Percentiles rank a stretch among this genome's conserved stretches.
These are phyloP conservation scores for Squalus acanthias DNA, from an alignment of 2,797 vertebrate genomes.

Conservation along the genomic window DNA sequence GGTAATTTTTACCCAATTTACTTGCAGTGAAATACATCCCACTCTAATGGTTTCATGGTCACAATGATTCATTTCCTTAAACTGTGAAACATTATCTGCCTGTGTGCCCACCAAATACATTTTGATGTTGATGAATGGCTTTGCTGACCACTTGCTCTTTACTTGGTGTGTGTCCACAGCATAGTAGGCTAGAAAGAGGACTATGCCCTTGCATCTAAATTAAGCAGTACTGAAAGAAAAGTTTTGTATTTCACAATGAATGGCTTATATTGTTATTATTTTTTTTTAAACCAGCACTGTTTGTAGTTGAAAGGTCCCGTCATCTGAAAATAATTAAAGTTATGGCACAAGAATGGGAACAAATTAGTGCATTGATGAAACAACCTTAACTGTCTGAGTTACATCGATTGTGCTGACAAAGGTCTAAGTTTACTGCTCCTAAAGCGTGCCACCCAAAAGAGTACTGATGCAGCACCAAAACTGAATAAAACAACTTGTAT, in stretches of 20 bases:
- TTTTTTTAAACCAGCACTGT: background rate
- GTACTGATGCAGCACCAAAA: background rate
- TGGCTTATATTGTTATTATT: background rate
- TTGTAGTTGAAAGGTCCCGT: background rate
- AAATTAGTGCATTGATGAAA: background rate
- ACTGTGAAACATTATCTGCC: background rate
- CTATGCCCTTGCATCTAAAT: constrained; percentile 21
- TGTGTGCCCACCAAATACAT: background rate
- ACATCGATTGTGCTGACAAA: background rate
- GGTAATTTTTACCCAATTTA: background rate
- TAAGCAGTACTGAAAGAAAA: constrained; percentile 13
- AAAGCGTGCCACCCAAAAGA: background rate
- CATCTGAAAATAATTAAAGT: background rate
- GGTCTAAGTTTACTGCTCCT: background rate
- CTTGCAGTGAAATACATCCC: background rate
- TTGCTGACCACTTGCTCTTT: constrained; percentile 3
- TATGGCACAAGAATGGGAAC: background rate
- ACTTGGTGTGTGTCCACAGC: background rate
- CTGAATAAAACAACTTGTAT: background rate
- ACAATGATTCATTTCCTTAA: constrained; percentile 11
- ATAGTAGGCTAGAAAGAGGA: background rate
- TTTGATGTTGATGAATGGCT: constrained; percentile 10
- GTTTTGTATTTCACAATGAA: constrained; percentile 21
- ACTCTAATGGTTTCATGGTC: background rate
- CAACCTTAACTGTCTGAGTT: background rate